Base-by-base conservation (phyloP, 2,888 invertebrate genomes). In the Pecten maximus region DNA sequence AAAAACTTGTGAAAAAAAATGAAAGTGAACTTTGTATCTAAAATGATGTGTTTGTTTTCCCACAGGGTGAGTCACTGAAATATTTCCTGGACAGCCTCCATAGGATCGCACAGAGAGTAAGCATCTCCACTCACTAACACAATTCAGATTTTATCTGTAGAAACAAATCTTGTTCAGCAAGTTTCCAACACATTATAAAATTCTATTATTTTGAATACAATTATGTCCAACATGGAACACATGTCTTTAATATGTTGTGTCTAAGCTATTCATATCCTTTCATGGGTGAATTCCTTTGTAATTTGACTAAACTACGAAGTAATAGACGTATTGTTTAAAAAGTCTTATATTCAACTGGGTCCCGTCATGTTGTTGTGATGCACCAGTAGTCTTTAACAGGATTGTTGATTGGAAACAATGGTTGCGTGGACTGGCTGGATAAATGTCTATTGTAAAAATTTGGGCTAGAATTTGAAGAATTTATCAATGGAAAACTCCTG, bases 21-120 rank as follows among this genome's bases (percentile, higher is more conserved):
- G 50, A 54, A 54, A 54, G 50, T 54, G 50, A 54, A 23, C 19
- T 54, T 23, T 54, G 50, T 19, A 54, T 54, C 15, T 54, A 54
- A 54, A 74, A 74, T 74, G 74, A 74, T 60, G 60, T 60, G 35
- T 35, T 74, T 74, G 12, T 95, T 95, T 92, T 91, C 90, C 97
- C 98, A 94, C 98, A 99, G 99, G 98, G 97, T 97, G 99, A 99
- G 97, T 99, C 99, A 88, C 98, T 99, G 95, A 98, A 98, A 97
- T 99, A 99, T 97, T 99, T 99, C 97, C 98, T 99, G 97, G 98
- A 99, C 96, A 98, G 94, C 91, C 44, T 96, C 40, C 95, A 95
- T 39, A 92, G 96, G 92, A 95, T 96, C 90, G 95, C 95, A 86
- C 93, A 94, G 87, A 92, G 92, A 92, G 96, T 96, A 93, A 95